Evolutionary conservation across 53 echinoderm and acorn worm genomes (phyloP), one percentile per base, ranked within the genome.

Genomic region (Glandiceps talaboti): DNA sequence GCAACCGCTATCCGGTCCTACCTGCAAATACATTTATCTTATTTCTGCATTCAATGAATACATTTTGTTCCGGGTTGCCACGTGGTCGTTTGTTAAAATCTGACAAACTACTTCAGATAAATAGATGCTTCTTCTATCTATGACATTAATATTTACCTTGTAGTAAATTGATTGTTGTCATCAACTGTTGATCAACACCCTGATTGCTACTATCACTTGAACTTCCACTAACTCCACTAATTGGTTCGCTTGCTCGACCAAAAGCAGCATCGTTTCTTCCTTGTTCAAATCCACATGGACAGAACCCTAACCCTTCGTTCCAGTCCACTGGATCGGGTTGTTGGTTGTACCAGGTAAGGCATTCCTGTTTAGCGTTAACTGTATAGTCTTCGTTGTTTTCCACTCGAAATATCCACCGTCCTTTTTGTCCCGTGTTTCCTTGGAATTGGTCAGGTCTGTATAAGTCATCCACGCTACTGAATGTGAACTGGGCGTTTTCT

Each of bases 361-460:
- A 78, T 32, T 1, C 0, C n/a, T 78, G 79, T 1, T 28, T 26
- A 6, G 79, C 1, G 28, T 31, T 78, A 26, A 32, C 0, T 14
- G 79, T 78, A 25, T 1, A 31, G 1, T 14, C 32, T 6, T 0
- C 27, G 79, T 78, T 78, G 27, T 32, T 32, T 27, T 78, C 79
- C 1, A 78, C 25, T 1, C 79, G 79, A 32, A 31, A 78, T 25
- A 78, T 78, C 31, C 31, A 78, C 25, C 32, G 1, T 1, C 32
- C 79, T 20, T 31, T 26, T 0, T 31, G 27, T 14, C 79, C 79
- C 0, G 32, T 31, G n/a, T 78, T 78, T 1, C 79, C 79, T 0
- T 26, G 27, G n/a, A 78, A 78, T n/a, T 78, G 79, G 32, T 78
- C 79, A 0, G 79, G 79, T 31, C 79, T 20, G 32, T 78, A 78